These are phyloP conservation scores for Brenthis ino DNA, from an alignment of 2,888 invertebrate genomes.

Conservation along the genomic window DNA sequence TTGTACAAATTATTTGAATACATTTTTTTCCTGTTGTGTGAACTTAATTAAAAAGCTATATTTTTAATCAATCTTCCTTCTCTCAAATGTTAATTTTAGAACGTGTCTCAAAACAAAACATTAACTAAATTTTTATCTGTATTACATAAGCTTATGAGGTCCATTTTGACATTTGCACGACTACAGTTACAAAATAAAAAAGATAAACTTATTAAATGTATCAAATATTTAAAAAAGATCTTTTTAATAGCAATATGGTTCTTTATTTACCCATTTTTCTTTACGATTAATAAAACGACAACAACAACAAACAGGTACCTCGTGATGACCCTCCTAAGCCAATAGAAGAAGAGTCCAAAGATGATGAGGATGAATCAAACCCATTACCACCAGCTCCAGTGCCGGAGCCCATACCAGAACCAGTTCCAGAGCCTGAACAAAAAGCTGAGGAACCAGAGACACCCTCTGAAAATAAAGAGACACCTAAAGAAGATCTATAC, in stretches of 20 bases:
- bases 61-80: too few species aligned
- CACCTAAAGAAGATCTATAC: constrained; percentile 42
- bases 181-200: too few species aligned
- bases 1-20: too few species aligned
- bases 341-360: constrained; percentile 55
- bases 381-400: constrained; percentile 19
- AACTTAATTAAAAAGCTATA: too few species aligned
- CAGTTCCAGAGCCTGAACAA: not conserved
- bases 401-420: constrained; percentile 11
- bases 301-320: constrained; percentile 41
- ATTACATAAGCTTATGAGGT: too few species aligned
- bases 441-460: not conserved
- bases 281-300: not conserved
- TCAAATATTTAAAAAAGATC: too few species aligned
- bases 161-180: too few species aligned
- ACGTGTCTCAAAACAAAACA: too few species aligned
- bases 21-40: too few species aligned
- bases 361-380: constrained; percentile 32
- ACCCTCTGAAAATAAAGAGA: constrained; percentile 5
- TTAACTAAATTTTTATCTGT: too few species aligned
- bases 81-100: too few species aligned
- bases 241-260: not conserved
- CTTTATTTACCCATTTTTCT: not conserved
- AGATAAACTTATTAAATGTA: too few species aligned
- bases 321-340: constrained; percentile 61